These are phyloP conservation scores for Acrossocheilus fasciatus DNA, from an alignment of 2,797 vertebrate genomes.

Conservation along the genomic window DNA sequence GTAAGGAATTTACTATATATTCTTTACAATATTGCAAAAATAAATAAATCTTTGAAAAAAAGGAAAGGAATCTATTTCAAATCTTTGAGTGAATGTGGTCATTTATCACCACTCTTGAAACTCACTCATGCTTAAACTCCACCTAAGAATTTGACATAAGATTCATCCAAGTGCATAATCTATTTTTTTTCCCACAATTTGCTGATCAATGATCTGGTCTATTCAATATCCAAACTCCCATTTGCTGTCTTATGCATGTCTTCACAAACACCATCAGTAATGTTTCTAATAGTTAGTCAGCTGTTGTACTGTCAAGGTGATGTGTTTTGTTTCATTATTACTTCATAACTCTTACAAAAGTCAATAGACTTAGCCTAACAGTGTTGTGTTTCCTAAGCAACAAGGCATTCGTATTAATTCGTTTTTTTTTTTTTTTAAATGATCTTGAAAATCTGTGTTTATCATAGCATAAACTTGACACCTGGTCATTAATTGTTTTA, in stretches of 20 bases:
- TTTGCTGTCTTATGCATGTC: conserved; percentile 5
- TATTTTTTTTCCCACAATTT: conserved; percentile 44
- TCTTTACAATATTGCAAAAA: conserved; percentile 3
- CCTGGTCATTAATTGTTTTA: conserved; percentile 16
- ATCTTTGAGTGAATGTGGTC: conserved; percentile 30
- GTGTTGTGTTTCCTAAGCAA: conserved; percentile 10
- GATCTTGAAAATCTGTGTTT: background rate
- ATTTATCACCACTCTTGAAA: conserved; percentile 41
- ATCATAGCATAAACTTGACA: background rate
- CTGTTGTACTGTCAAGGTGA: background rate
- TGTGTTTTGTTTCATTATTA: background rate
- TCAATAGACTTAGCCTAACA: background rate
- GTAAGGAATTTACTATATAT: background rate
- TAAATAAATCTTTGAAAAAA: background rate
- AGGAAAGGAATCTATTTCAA: conserved; percentile 7
- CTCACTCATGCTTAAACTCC: conserved; percentile 26
- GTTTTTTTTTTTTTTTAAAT: background rate
- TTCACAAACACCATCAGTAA: conserved; percentile 18
- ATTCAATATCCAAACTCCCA: background rate
- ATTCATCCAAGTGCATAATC: conserved; percentile 56
- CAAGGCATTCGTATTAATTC: background rate
- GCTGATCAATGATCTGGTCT: conserved; percentile 35
- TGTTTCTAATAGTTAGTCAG: background rate
- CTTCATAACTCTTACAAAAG: background rate
- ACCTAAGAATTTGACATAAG: conserved; percentile 50